phyloP scores from a whole-genome alignment of 1,140 invertebrate genomes.

The Lutraria rhynchaena region DNA sequence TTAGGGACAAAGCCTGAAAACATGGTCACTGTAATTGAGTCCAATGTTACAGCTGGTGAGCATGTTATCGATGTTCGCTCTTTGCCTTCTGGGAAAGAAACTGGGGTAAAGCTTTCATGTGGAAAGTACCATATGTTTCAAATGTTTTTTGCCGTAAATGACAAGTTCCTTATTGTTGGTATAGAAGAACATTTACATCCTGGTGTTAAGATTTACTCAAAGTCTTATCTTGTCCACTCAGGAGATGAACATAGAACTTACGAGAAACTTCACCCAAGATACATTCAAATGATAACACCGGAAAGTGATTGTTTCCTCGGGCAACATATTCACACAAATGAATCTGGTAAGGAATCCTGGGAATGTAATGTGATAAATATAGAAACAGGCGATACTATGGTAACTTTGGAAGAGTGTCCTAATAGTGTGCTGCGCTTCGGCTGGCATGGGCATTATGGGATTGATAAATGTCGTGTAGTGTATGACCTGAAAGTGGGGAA shows the following conservation, averaged over 20 bases:
- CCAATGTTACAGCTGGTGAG: slow-evolving; percentile 6
- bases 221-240: slow-evolving; percentile 4
- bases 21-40: slow-evolving; percentile 32
- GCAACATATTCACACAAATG: slow-evolving; percentile 51
- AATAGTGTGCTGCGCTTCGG: slow-evolving; percentile 31
- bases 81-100: slow-evolving; percentile 29
- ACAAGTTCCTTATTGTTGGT: slow-evolving; percentile 47
- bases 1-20: slow-evolving; percentile 49
- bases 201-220: slow-evolving; percentile 51
- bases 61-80: slow-evolving; percentile 1
- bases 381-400: slow-evolving; percentile 45
- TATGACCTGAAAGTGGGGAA: slow-evolving; percentile 52
- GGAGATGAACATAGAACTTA: slow-evolving; percentile 2
- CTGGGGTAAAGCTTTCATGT: background rate
- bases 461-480: slow-evolving; percentile 59
- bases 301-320: slow-evolving; percentile 53
- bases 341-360: slow-evolving; percentile 34
- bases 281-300: slow-evolving; percentile 44
- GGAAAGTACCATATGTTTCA: slow-evolving; percentile 40
- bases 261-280: slow-evolving; percentile 49
- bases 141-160: slow-evolving; percentile 48
- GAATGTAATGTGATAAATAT: slow-evolving; percentile 58
- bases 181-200: slow-evolving; percentile 33
- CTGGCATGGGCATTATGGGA: slow-evolving; percentile 51
- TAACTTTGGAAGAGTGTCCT: slow-evolving; percentile 34